A percentile compares a stretch with the other conserved stretches of the same genome.
Evolutionary conservation across 2,888 invertebrate species (phyloP).

Genomic region (Chymomyza amoena): DNA sequence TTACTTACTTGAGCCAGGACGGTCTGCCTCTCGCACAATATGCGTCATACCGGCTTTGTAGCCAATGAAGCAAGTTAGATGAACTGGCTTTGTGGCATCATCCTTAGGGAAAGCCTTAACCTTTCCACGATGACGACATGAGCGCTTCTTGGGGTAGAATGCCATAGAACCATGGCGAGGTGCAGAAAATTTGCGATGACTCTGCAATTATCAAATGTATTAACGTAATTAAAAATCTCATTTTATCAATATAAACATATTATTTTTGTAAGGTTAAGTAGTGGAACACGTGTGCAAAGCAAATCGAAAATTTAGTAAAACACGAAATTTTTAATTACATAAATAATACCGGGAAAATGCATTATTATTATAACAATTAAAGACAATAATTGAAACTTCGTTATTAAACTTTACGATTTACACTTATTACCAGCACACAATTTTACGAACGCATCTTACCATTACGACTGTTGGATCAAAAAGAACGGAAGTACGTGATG

Average conservation of each 20-base stretch:
- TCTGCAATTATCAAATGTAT: slow-evolving; percentile 82
- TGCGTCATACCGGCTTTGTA: slow-evolving; percentile 99
- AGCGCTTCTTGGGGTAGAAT: slow-evolving; percentile 99
- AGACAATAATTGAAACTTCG: not conserved
- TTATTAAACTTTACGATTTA: not conserved
- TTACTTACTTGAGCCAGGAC: slow-evolving; percentile 97
- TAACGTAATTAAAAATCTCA: not conserved
- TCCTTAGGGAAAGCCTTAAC: slow-evolving; percentile 99
- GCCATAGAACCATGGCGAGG: slow-evolving; percentile 99
- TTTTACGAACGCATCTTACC: slow-evolving; percentile 59
- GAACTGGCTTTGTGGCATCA: slow-evolving; percentile 96
- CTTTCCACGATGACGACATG: slow-evolving; percentile 97
- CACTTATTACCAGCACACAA: not conserved
- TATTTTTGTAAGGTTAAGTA: too few species aligned
- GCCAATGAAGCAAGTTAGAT: slow-evolving; percentile 97
- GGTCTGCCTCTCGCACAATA: slow-evolving; percentile 98
- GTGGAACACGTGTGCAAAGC: too few species aligned
- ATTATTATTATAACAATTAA: too few species aligned
- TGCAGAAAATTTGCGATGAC: slow-evolving; percentile 99
- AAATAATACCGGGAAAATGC: too few species aligned
- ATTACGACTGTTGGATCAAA: slow-evolving; percentile 74
- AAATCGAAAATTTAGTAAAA: too few species aligned
- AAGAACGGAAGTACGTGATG: slow-evolving; percentile 69
- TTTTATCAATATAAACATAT: not conserved
- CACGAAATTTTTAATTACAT: too few species aligned